phyloP scores from a whole-genome alignment of 2,888 invertebrate species.

The Steinernema scapterisci region DNA sequence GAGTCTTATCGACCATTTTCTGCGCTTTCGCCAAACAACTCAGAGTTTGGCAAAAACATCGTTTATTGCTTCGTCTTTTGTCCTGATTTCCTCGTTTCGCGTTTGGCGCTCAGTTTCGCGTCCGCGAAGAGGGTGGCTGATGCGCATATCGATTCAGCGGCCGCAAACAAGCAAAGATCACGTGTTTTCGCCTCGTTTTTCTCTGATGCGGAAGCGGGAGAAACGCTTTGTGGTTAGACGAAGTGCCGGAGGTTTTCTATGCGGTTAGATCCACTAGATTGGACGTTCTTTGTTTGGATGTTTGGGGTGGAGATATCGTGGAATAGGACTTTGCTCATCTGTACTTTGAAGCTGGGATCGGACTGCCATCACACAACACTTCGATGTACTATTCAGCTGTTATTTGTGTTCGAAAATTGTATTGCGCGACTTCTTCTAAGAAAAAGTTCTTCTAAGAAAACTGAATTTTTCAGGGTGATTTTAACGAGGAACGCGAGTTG shows the following conservation, averaged over 20 bases:
- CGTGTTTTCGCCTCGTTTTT: conserved; percentile 1
- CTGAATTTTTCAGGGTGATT: background rate
- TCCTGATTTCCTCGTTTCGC: background rate
- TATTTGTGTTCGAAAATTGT: too few species aligned
- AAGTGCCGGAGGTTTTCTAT: too few species aligned
- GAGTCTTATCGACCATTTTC: background rate
- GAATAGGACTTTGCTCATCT: too few species aligned
- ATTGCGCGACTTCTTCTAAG: too few species aligned
- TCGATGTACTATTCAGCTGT: too few species aligned
- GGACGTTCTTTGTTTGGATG: too few species aligned
- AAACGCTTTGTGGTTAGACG: too few species aligned
- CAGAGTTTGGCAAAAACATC: background rate
- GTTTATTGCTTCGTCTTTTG: background rate
- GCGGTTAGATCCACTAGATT: too few species aligned
- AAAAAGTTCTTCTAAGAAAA: too few species aligned
- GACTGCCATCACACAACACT: too few species aligned
- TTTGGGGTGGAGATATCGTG: too few species aligned
- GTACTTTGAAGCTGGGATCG: too few species aligned
- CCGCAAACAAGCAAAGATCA: conserved; percentile 8
- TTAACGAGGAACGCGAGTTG: background rate
- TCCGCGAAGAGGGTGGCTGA: background rate
- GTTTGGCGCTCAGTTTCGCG: background rate
- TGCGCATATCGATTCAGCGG: conserved; percentile 19
- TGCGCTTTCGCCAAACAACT: background rate
- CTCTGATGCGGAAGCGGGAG: background rate